Evolutionary conservation across 1,140 invertebrate genomes (phyloP).

Genomic region (Fopius arisanus): DNA sequence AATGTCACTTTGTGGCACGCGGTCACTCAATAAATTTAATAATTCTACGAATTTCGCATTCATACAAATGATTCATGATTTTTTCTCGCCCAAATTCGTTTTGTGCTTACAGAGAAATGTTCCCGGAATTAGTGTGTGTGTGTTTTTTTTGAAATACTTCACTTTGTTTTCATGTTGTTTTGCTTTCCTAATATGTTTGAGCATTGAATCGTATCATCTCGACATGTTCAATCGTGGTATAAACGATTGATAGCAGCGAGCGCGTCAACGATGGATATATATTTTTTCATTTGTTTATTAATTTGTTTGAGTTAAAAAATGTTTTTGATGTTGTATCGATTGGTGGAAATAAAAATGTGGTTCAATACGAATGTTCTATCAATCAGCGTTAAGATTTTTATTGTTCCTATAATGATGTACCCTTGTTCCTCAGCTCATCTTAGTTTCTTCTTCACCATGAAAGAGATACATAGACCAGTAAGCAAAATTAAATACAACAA

Average conservation of each 20-base stretch:
- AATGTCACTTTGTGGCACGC: constrained; percentile 62
- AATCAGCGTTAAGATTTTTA: neutral
- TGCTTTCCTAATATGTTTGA: constrained; percentile 33
- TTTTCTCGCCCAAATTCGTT: constrained; percentile 34
- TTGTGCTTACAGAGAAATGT: constrained; percentile 38
- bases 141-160: constrained; percentile 13
- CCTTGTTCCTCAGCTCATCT: constrained; percentile 39
- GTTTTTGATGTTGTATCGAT: neutral
- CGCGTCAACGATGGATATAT: neutral
- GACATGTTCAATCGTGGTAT: neutral
- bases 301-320: neutral
- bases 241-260: neutral
- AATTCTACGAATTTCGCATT: constrained; percentile 34
- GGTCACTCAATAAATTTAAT: constrained; percentile 46
- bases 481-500: constrained; percentile 92
- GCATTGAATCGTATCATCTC: constrained; percentile 25
- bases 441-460: constrained; percentile 69
- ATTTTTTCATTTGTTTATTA: neutral
- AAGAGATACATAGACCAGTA: constrained; percentile 93
- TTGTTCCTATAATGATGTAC: constrained; percentile 7
- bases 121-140: constrained; percentile 29
- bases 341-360: constrained; percentile 5
- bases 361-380: neutral
- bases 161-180: neutral
- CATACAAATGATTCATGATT: constrained; percentile 34